Conservation (phyloP, 53 echinoderm and acorn worm species). For the Temnopleurus reevesii region DNA sequence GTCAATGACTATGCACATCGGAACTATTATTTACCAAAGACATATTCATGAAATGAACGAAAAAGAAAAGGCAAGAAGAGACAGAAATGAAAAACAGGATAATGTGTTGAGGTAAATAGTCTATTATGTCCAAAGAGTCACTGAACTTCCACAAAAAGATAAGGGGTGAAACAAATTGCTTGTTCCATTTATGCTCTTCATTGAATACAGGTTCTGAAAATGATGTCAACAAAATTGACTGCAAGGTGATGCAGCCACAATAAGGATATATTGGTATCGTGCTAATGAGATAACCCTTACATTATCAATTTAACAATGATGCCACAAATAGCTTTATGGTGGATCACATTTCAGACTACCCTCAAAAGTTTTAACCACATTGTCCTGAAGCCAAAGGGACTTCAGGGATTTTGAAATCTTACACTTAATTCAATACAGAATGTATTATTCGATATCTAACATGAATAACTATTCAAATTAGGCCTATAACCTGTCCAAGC, state of each 20-base stretch:
- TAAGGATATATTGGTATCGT: not conserved
- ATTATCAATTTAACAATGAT: not conserved
- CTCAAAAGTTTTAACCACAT: no score
- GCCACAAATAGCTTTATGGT: not conserved
- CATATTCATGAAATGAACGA: not conserved
- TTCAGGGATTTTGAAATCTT: no score
- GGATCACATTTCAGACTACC: no score
- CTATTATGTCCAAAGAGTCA: not conserved
- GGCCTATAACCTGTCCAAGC: no score
- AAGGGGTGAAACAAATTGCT: not conserved
- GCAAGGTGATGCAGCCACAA: not conserved
- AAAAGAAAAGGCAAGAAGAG: not conserved
- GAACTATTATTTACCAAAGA: not conserved
- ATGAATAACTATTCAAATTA: no score
- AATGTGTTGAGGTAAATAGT: not conserved
- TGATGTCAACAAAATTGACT: not conserved
- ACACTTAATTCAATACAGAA: no score
- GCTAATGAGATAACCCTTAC: not conserved
- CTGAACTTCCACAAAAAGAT: not conserved
- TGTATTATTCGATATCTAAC: no score
- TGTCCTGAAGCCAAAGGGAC: no score
- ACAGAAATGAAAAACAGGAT: not conserved
- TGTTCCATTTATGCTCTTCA: not conserved
- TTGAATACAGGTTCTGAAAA: no score
- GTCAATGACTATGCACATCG: not conserved